Percentiles rank a stretch among this genome's conserved stretches.
phyloP scores from a whole-genome alignment of 1,140 invertebrate species.

The Lasaia peninsularis region DNA sequence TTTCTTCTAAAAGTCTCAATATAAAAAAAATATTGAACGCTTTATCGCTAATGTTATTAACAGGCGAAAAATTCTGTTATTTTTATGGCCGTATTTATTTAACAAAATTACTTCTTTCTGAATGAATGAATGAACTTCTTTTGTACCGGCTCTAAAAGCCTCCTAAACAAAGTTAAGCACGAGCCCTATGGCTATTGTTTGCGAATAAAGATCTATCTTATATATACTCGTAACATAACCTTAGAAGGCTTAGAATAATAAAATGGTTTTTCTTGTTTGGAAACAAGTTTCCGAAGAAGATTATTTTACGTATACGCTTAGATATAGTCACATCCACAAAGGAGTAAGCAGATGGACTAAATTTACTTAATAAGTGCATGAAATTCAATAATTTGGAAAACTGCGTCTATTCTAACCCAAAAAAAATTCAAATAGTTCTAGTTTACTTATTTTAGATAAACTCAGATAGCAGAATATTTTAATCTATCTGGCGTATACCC shows the following conservation, averaged over 20 bases:
- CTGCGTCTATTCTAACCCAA: too few relatives aligned
- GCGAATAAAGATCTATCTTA: not conserved
- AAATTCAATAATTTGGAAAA: too few relatives aligned
- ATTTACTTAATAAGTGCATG: too few relatives aligned
- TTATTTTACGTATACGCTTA: not conserved
- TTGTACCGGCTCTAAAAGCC: not conserved
- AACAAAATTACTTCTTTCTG: not conserved
- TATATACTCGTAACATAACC: not conserved
- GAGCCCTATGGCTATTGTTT: constrained; percentile 9
- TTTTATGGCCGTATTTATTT: not conserved
- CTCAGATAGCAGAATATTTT: not conserved
- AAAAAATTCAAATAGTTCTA: not conserved
- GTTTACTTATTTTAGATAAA: not conserved
- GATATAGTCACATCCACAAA: too few relatives aligned
- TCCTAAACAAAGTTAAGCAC: constrained; percentile 6
- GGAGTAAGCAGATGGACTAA: too few relatives aligned
- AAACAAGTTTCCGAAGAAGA: not conserved
- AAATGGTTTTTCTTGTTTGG: not conserved
- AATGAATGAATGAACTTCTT: not conserved
- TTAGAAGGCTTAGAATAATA: not conserved
- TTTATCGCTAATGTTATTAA: too few relatives aligned
- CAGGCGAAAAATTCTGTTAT: too few relatives aligned
- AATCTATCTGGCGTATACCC: not conserved
- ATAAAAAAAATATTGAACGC: too few relatives aligned
- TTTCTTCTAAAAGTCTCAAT: too few relatives aligned